Conservation (phyloP, 2,797 vertebrate species). For the Danio aesculapii region DNA sequence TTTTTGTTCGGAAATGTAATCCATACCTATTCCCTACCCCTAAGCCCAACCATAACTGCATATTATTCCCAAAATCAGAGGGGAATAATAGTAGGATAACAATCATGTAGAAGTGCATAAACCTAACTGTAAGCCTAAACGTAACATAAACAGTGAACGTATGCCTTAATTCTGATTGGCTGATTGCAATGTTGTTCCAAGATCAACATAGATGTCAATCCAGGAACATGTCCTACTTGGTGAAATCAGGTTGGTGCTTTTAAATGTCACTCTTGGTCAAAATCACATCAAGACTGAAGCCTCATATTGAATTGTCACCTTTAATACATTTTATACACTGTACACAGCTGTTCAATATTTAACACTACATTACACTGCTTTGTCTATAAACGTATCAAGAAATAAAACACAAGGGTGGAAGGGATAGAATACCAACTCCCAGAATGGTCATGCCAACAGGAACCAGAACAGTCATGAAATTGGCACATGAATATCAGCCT, state of each 20-base stretch:
- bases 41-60: too few relatives aligned
- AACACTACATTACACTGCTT: slow-evolving; percentile 84
- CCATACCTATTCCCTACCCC: too few relatives aligned
- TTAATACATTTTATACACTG: slow-evolving; percentile 85
- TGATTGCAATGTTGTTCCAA: too few relatives aligned
- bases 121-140: too few relatives aligned
- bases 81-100: too few relatives aligned
- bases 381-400: slow-evolving; percentile 80
- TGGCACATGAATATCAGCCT: slow-evolving; percentile 77
- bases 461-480: slow-evolving; percentile 73
- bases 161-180: too few relatives aligned
- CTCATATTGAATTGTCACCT: slow-evolving; percentile 77
- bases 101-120: too few relatives aligned
- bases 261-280: not conserved
- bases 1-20: too few relatives aligned
- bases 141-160: too few relatives aligned
- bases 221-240: too few relatives aligned
- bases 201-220: too few relatives aligned
- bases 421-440: not conserved
- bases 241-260: not conserved
- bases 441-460: slow-evolving; percentile 71
- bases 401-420: slow-evolving; percentile 66
- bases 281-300: slow-evolving; percentile 40
- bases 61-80: too few relatives aligned
- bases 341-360: slow-evolving; percentile 83